Evolutionary conservation across 2,113 vertebrate genomes (phyloP).

Genomic region (Ibidorhyncha struthersii): DNA sequence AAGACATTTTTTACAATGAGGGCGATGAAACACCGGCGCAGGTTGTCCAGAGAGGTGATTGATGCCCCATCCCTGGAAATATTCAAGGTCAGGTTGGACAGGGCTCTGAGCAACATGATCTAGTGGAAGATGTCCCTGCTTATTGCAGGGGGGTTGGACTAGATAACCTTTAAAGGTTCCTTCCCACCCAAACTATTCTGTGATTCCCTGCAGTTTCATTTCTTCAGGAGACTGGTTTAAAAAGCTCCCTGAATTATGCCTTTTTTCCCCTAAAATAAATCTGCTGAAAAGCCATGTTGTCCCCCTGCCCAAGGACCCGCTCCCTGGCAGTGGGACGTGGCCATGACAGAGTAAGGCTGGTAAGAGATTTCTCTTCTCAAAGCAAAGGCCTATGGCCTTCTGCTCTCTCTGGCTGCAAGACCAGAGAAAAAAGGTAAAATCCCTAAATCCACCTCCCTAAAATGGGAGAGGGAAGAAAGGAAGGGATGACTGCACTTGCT

Average conservation of each 20-base stretch:
- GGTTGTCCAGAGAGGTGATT: neutral
- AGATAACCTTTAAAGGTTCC: neutral
- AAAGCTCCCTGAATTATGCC: neutral
- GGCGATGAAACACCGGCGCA: fast-evolving
- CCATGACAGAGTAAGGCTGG: neutral
- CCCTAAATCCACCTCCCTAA: neutral
- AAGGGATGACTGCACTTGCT: neutral
- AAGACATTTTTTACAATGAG: fast-evolving
- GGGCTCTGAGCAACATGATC: fast-evolving
- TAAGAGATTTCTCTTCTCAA: neutral
- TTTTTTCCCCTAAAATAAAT: neutral
- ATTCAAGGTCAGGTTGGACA: fast-evolving
- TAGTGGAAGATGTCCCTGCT: fast-evolving
- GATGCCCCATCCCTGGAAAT: neutral
- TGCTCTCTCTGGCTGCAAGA: neutral
- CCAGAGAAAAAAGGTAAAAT: neutral
- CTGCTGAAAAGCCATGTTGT: neutral
- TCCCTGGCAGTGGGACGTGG: neutral
- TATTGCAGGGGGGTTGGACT: fast-evolving
- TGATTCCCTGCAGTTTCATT: neutral
- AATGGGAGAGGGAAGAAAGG: neutral
- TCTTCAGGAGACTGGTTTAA: neutral
- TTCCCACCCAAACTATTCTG: neutral
- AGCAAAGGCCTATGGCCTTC: neutral
- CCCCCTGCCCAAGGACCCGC: neutral